phyloP scores from a whole-genome alignment of 2,113 vertebrate species.

The Sterna hirundo region DNA sequence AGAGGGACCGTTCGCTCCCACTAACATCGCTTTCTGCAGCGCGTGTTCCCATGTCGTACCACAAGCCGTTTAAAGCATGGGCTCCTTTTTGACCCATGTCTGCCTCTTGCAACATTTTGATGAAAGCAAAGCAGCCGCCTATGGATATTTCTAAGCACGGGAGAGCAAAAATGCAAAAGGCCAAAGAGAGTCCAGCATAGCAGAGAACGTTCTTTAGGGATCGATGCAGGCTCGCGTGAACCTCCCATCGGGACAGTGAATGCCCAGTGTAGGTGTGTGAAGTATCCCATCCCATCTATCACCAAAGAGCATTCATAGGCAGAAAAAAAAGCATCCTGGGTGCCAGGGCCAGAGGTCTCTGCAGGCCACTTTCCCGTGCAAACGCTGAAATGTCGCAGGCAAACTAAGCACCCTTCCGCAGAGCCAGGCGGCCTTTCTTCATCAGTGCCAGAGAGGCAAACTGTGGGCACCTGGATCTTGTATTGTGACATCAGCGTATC shows the following conservation, averaged over 20 bases:
- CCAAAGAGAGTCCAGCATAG: neutral
- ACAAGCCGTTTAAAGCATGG: neutral
- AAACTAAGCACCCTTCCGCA: neutral
- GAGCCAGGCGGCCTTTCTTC: neutral
- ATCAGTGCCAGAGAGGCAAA: neutral
- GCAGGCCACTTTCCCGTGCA: neutral
- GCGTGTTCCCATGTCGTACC: fast-evolving
- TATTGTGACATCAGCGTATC: neutral
- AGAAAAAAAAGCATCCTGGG: neutral
- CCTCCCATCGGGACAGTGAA: neutral
- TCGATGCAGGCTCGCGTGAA: neutral
- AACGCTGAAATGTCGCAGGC: neutral
- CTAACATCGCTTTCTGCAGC: neutral
- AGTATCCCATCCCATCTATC: neutral
- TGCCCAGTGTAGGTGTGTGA: neutral
- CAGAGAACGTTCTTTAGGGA: neutral
- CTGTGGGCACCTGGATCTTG: neutral
- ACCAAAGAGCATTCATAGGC: neutral
- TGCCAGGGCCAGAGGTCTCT: neutral
- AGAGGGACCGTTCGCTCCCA: neutral
- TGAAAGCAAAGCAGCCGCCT: neutral
- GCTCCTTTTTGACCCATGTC: neutral
- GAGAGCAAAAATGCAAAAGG: neutral
- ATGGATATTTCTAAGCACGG: fast-evolving
- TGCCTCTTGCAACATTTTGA: neutral